Evolutionary conservation across 2,888 invertebrate genomes (phyloP).

Genomic region (Conops quadrifasciatus): DNA sequence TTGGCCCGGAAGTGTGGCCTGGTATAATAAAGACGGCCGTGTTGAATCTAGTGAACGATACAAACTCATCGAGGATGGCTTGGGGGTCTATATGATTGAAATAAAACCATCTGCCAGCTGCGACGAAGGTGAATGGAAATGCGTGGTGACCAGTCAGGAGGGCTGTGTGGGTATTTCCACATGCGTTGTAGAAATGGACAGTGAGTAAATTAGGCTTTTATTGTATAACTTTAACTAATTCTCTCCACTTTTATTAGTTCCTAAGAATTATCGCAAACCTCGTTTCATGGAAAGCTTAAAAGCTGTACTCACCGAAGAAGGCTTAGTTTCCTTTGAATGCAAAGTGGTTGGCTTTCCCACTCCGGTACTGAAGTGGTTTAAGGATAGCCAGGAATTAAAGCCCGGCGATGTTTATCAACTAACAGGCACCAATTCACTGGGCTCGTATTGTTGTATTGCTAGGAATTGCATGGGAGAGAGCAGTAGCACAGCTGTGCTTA

Average conservation of each 20-base stretch:
- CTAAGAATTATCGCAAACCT: constrained; percentile 88
- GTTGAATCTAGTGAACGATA: constrained; percentile 77
- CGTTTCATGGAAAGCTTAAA: constrained; percentile 89
- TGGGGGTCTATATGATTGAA: constrained; percentile 82
- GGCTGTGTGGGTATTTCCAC: constrained; percentile 80
- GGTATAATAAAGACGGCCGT: constrained; percentile 87
- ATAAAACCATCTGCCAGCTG: constrained; percentile 78
- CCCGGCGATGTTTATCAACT: constrained; percentile 93
- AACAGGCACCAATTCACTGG: constrained; percentile 88
- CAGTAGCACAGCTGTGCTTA: constrained; percentile 84
- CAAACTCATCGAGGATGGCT: constrained; percentile 80
- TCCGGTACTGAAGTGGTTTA: constrained; percentile 87
- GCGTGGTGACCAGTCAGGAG: constrained; percentile 80
- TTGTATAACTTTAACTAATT: background rate
- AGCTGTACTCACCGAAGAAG: constrained; percentile 90
- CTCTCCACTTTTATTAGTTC: constrained; percentile 69
- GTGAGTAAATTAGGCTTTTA: constrained; percentile 67
- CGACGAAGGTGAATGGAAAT: constrained; percentile 91
- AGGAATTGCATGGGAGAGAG: constrained; percentile 91
- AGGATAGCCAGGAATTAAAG: constrained; percentile 89
- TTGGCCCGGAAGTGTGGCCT: constrained; percentile 82
- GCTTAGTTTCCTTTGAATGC: constrained; percentile 90
- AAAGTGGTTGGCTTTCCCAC: constrained; percentile 93
- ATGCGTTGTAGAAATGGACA: constrained; percentile 79
- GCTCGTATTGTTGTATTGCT: constrained; percentile 89